A percentile compares a stretch with the other conserved stretches of the same genome.
These are phyloP conservation scores for Eurois occulta DNA, from an alignment of 2,888 invertebrate genomes.

Conservation along the genomic window DNA sequence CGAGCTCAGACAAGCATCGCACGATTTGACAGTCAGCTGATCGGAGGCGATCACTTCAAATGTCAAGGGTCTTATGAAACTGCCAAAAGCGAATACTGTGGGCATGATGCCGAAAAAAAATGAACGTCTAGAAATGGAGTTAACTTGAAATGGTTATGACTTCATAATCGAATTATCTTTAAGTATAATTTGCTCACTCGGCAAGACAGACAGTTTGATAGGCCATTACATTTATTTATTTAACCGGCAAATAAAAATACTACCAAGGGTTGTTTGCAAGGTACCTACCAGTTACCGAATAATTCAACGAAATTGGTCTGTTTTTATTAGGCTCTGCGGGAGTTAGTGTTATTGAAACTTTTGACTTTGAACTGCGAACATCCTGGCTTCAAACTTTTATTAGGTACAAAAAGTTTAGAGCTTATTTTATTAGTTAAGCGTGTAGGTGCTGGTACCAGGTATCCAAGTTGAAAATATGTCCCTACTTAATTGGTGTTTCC, in stretches of 20 bases:
- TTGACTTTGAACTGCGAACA: not conserved
- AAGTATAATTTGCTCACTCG: conserved; percentile 7
- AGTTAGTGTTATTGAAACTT: conserved; percentile 29
- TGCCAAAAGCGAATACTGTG: conserved; percentile 24
- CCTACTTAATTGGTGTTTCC: not conserved
- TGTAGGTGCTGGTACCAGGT: not conserved
- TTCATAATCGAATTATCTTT: conserved; percentile 30
- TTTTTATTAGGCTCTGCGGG: conserved; percentile 24
- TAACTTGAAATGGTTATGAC: conserved; percentile 7
- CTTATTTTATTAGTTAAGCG: conserved; percentile 13
- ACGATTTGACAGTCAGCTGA: conserved; percentile 65
- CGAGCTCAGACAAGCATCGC: conserved; percentile 44
- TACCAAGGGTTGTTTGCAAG: not conserved
- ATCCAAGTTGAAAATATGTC: not conserved
- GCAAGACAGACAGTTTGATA: conserved; percentile 11
- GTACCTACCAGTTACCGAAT: not conserved
- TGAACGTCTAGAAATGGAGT: not conserved
- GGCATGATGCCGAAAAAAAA: conserved; percentile 16
- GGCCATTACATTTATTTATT: conserved; percentile 19
- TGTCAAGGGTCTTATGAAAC: conserved; percentile 58
- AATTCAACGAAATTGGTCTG: conserved; percentile 16
- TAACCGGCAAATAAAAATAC: conserved; percentile 10
- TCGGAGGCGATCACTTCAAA: conserved; percentile 58
- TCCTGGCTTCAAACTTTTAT: conserved; percentile 9
- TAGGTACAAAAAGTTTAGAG: not conserved